Conservation (phyloP, 2,113 vertebrate genomes). For the Ctenodactylus gundi region DNA sequence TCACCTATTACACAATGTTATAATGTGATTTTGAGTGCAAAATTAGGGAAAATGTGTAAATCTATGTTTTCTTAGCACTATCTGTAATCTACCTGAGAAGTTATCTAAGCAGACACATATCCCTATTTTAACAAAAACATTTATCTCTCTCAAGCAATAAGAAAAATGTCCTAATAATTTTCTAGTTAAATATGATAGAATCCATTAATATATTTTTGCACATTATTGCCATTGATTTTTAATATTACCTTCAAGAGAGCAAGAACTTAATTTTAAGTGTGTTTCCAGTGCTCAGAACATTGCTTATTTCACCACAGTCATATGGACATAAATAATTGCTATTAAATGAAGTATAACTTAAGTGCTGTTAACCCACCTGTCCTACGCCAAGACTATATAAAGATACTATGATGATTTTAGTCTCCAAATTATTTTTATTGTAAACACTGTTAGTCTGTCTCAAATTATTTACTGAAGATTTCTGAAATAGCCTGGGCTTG, state of each 20-base stretch:
- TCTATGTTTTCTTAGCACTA: not conserved
- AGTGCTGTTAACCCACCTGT: not conserved
- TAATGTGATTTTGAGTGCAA: not conserved
- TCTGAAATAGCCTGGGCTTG: not conserved
- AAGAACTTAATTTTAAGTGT: not conserved
- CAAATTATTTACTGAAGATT: not conserved
- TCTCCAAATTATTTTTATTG: not conserved
- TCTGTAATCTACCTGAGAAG: not conserved
- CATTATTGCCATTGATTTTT: not conserved
- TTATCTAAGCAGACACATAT: not conserved
- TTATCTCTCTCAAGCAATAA: not conserved
- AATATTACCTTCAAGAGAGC: constrained; percentile 18
- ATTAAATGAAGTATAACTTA: not conserved
- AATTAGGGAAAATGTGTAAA: not conserved
- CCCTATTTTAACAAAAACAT: not conserved
- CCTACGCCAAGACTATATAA: not conserved
- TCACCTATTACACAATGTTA: not conserved
- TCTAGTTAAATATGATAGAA: constrained; percentile 2
- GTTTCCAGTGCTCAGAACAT: not conserved
- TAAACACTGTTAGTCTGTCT: not conserved
- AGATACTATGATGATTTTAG: not conserved
- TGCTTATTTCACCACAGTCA: not conserved
- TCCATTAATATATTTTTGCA: not conserved
- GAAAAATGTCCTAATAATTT: constrained; percentile 2
- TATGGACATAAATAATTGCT: not conserved